Base-by-base conservation (phyloP, 2,113 vertebrate genomes). In the Cyprinodon tularosa region DNA sequence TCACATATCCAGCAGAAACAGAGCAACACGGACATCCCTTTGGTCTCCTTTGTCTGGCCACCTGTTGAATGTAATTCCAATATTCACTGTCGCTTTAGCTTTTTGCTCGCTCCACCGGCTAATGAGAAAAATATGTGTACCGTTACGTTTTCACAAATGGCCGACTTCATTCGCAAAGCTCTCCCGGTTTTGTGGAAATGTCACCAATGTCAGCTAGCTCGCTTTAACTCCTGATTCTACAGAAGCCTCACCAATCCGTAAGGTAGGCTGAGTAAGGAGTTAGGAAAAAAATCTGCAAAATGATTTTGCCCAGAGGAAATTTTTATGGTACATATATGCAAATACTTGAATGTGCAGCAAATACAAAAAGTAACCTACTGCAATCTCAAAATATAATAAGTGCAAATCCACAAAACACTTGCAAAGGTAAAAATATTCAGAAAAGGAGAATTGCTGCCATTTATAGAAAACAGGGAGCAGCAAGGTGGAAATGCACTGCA, bases 21-120 rank as follows among this genome's bases (percentile, higher is more conserved):
- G 90, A 92, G 90, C 91, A 90, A 92, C 91, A 90, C 91, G 91
- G 85, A 90, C 86, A 90, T 92, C 91, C 84, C 90, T 91, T 90
- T 79, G 73, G 91, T 92, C 91, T 92, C 91, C 91, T 91, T 92
- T 92, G 84, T 86, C 91, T 89, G 91, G 91, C 91, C 91, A 92
- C 91, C 91, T 92, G 91, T 92, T 90, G 91, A 88, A 92, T 88
- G 91, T 91, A 92, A 92, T 91, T 86, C 91, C 91, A 91, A 90
- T 90, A 91, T 92, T 91, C 88, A 90, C 91, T 79, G 88, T 74
- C 80, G 17, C 88, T 88, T 87, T 87, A 88, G 90, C 88, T 86
- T 74, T 29, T 68, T 62, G 61, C 64, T 82, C 78, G 63, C 66
- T 78, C 79, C 69, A 73, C 71, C 82, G 65, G 64, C 68, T 82